These are phyloP conservation scores for Oithona nana DNA, from an alignment of 2,888 invertebrate species.

Conservation along the genomic window DNA sequence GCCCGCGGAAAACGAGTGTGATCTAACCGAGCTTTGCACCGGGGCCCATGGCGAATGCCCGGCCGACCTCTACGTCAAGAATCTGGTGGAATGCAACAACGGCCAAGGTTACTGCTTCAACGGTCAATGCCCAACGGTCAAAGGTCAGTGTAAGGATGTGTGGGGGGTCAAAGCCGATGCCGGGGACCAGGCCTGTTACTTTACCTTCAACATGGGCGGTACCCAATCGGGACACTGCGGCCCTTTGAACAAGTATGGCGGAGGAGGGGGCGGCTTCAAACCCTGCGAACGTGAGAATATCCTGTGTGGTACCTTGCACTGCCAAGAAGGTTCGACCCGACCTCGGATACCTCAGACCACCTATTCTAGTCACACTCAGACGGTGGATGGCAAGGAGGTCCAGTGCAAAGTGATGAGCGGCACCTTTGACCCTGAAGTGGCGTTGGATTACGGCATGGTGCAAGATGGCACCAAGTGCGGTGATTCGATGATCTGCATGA, in stretches of 20 bases:
- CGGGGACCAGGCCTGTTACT: neutral
- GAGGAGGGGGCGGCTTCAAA: neutral
- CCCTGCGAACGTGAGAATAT: slow-evolving; percentile 38
- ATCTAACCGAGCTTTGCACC: slow-evolving; percentile 81
- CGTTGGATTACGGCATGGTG: slow-evolving; percentile 65
- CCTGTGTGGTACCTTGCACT: slow-evolving; percentile 82
- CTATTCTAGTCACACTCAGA: neutral
- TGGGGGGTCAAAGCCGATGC: slow-evolving; percentile 46
- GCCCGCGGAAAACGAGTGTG: slow-evolving; percentile 72
- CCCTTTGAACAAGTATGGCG: neutral
- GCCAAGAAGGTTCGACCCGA: slow-evolving; percentile 63
- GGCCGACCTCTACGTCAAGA: slow-evolving; percentile 67
- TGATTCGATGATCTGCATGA: slow-evolving; percentile 72
- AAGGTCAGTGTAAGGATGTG: slow-evolving; percentile 69
- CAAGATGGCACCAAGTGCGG: slow-evolving; percentile 86
- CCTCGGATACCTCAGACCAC: slow-evolving; percentile 42
- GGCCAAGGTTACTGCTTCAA: slow-evolving; percentile 62
- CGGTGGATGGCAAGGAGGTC: slow-evolving; percentile 1
- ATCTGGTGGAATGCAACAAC: slow-evolving; percentile 65
- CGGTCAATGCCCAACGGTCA: slow-evolving; percentile 71
- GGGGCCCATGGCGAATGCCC: slow-evolving; percentile 80
- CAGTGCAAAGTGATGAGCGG: slow-evolving; percentile 49
- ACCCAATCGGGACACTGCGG: slow-evolving; percentile 10
- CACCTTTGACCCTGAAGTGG: slow-evolving; percentile 41
- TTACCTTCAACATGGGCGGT: neutral